Conservation (phyloP, 2,113 vertebrate species). For the Spea bombifrons region DNA sequence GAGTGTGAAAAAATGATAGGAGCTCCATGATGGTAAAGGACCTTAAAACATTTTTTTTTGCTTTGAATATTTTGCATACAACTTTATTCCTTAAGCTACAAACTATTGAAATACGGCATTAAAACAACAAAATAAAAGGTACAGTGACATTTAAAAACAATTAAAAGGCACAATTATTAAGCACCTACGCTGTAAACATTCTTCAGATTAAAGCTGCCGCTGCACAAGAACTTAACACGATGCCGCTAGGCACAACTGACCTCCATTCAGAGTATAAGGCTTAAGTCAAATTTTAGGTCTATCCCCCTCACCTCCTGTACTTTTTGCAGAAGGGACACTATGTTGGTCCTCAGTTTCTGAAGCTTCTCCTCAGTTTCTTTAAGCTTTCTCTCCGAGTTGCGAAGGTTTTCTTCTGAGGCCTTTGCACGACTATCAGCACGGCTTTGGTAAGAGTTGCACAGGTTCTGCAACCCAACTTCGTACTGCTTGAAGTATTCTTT, state of each 20-base stretch:
- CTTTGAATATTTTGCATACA: background rate
- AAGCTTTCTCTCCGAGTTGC: conserved; percentile 74
- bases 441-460: conserved; percentile 94
- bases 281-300: background rate
- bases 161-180: background rate
- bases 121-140: background rate
- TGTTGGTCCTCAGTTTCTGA: conserved; percentile 92
- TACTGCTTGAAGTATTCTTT: conserved; percentile 98
- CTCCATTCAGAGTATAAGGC: background rate
- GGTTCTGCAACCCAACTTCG: conserved; percentile 88
- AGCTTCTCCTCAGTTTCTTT: conserved; percentile 89
- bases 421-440: conserved; percentile 86
- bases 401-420: conserved; percentile 86
- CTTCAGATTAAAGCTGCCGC: too few species aligned
- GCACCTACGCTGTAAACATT: too few species aligned
- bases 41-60: background rate
- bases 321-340: conserved; percentile 92
- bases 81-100: too few species aligned
- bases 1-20: too few species aligned
- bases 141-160: background rate
- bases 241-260: background rate
- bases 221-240: background rate
- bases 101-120: too few species aligned
- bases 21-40: background rate
- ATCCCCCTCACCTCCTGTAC: conserved; percentile 85